Evolutionary conservation across 1,140 invertebrate species (phyloP), one percentile per base, ranked within the genome.

Genomic region (Ylistrum balloti): DNA sequence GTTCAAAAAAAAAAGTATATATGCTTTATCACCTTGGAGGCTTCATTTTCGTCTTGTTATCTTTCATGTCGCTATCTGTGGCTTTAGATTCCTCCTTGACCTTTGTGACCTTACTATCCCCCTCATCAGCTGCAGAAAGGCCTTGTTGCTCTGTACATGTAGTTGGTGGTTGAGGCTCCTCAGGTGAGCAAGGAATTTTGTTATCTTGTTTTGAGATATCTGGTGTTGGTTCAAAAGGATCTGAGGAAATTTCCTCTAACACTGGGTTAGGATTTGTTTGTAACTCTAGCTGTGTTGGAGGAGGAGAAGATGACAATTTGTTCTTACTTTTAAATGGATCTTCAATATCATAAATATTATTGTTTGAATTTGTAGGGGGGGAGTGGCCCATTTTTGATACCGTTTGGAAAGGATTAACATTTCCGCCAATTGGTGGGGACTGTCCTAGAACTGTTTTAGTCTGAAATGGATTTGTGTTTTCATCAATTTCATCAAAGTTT

Each of bases 401-500:
- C 5, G 91, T 56, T 45, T 92, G 86, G 74, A 92, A 92, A 15
- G 92, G 90, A 38, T 93, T 90, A 17, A 86, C 32, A 22, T 41
- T 13, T 22, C 11, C 28, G 33, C 91, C 91, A 9, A 86, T 85
- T 20, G 92, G 92, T 32, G 92, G 92, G 20, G 91, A 91, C 0
- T 87, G 33, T 32, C 88, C 38, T 17, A 93, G n/a, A 48, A 89
- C 90, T 35, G 86, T 33, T 86, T 91, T 92, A 28, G 89, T 87
- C 48, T 88, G 85, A 92, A 93, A 93, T 48, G 92, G 92, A 85
- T 93, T 91, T 17, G 87, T 85, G 41, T 91, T 89, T 28, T 92
- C 91, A 90, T 92, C 89, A 86, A 93, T 86, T n/a, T 92, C 91
- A 89, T 92, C 90, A 90, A 93, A 93, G 41, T 92, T 91, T n/a